Base-by-base conservation (phyloP, 30 jellyfish, hydroid and myxozoan species). In the Cassiopea andromeda region DNA sequence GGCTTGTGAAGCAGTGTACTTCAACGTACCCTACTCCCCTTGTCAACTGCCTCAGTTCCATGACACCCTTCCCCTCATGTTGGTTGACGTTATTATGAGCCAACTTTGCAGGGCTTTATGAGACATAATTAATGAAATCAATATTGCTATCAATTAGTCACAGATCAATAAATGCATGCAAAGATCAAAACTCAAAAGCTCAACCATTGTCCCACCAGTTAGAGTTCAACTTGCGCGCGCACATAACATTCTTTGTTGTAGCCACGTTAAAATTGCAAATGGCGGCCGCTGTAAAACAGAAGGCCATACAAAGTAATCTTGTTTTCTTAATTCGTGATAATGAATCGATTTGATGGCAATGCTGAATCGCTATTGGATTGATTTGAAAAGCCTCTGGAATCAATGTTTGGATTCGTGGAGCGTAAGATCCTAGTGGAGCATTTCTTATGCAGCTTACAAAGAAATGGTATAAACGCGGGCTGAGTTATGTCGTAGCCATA, bases 231-330 rank as follows among this genome's bases (percentile, higher is more conserved):
- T 68, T 87, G 94, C 94, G 94, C 89, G 84, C 94, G 94, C 94
- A 87, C 16, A 8, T 60, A 19, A 87, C 60, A 54, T 16, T 68
- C 78, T 76, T 76, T 60, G 77, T 46, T 3, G 47, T 58, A 77
- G 94, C 94, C 94, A 87, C 94, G 94, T 87, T 67, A 76, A 77
- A 84, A 71, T 70, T 70, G 89, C 86, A 76, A 87, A 87, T 87
- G 94, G 94, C 94, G 73, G 94, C 83, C 89, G 75, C 93, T 85
- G 87, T 64, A 78, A 85, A 85, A 16, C 80, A 48, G 12, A 54
- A 54, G 7, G 12, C 10, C 12, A 7, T 64, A 9, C 0, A 64
- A 9, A 27, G 8, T 14, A 9, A 14, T 64, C 73, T 2, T 64
- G 43, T 64, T 64, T 64, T 14, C 5, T 27, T 13, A 64, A 2